phyloP scores from a whole-genome alignment of 2,113 vertebrate species.

The Cottus gobio region DNA sequence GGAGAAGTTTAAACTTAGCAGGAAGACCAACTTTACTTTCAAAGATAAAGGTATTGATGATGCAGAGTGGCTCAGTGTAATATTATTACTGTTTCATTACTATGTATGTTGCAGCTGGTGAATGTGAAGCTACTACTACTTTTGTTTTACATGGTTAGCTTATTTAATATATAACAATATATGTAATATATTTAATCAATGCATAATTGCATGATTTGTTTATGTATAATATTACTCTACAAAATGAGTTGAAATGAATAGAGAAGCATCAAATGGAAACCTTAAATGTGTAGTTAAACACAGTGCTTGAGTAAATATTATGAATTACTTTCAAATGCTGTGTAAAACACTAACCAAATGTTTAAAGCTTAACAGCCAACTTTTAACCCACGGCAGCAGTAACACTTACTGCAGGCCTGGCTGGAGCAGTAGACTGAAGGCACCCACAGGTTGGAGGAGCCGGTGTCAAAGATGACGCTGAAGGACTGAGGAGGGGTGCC shows the following conservation, averaged over 20 bases:
- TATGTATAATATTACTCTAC: not conserved
- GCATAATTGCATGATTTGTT: not conserved
- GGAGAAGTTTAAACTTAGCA: not conserved
- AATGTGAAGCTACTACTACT: not conserved
- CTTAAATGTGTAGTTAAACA: not conserved
- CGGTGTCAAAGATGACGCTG: slow-evolving; percentile 77
- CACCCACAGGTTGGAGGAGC: slow-evolving; percentile 82
- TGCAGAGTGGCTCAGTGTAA: not conserved
- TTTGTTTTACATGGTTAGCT: not conserved
- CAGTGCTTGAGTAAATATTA: not conserved
- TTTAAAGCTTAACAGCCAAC: not conserved
- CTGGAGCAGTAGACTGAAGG: slow-evolving; percentile 76
- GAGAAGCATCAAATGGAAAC: not conserved
- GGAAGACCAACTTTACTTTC: not conserved
- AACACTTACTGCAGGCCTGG: slow-evolving; percentile 73
- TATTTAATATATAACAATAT: not conserved
- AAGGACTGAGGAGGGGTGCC: slow-evolving; percentile 81
- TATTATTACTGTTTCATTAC: not conserved
- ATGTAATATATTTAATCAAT: not conserved
- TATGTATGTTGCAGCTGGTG: not conserved
- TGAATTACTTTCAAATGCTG: not conserved
- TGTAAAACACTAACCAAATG: not conserved
- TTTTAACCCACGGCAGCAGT: not conserved
- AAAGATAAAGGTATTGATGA: not conserved
- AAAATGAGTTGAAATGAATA: not conserved